Conservation (phyloP, 1,140 invertebrate species). For the Drosophila sechellia region DNA sequence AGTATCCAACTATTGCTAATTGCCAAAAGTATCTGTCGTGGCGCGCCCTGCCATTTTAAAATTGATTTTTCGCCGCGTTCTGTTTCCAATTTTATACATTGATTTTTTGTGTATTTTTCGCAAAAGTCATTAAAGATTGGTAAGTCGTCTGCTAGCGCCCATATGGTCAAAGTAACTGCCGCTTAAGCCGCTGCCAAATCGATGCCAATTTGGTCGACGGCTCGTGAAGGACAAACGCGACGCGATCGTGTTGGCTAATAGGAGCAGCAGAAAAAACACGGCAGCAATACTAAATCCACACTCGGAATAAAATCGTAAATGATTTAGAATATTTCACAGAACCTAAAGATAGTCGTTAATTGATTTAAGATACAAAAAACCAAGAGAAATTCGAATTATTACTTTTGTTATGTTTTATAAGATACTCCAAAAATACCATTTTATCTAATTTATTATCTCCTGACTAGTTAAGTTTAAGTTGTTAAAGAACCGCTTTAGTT, state of each 20-base stretch:
- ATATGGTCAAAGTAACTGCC: conserved; percentile 66
- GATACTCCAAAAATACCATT: too few species aligned
- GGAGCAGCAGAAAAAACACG: conserved; percentile 49
- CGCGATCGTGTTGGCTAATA: conserved; percentile 57
- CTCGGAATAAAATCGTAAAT: not conserved
- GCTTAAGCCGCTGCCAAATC: conserved; percentile 71
- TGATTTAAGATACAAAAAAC: not conserved
- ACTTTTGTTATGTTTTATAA: too few species aligned
- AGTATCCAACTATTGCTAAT: conserved; percentile 59
- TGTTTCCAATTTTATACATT: conserved; percentile 15
- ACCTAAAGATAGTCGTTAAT: too few species aligned
- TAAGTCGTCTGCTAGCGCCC: conserved; percentile 69
- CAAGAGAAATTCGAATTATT: not conserved
- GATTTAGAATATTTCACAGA: not conserved
- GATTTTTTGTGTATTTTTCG: conserved; percentile 14
- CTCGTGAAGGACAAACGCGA: conserved; percentile 68
- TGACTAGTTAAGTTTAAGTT: too few species aligned
- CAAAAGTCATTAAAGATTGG: conserved; percentile 58
- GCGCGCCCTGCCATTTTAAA: conserved; percentile 55
- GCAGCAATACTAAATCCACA: conserved; percentile 6
- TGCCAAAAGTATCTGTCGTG: conserved; percentile 52
- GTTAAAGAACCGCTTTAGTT: too few species aligned
- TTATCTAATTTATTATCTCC: too few species aligned
- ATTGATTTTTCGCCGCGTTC: conserved; percentile 49
- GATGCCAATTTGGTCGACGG: conserved; percentile 79